Base-by-base conservation (phyloP, 2,888 invertebrate genomes). In the Fabriciana adippe region DNA sequence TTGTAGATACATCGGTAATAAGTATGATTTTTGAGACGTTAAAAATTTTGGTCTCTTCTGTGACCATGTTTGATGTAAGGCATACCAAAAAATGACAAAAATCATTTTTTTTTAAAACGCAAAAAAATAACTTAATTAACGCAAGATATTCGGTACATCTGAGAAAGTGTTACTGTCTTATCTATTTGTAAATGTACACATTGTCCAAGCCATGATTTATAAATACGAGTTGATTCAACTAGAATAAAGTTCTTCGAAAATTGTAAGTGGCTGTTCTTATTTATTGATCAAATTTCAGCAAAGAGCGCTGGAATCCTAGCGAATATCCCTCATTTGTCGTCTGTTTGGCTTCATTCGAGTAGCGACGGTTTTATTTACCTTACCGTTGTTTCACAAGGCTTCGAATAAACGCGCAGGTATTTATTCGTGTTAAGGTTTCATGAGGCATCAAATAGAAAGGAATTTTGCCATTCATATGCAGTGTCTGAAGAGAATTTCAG, bases 211-310 rank as follows among this genome's bases (percentile, higher is more conserved):
- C 26, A 26, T 26, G 26, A 26, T 26, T 26, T 26, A 26, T 26
- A 26, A 26, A 26, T 26, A 26, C 0, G 26, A 26, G 26, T 26
- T 11, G 2, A 55, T 55, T 13, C 35, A 3, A 41, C 13, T 41
- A 6, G 26, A 59, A n/a, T n/a, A 11, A 47, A 47, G 11, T 48
- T 55, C 55, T 2, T 47, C 8, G 48, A 8, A 18, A 0, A 16
- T 48, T 26, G 45, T 59, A 47, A 47, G 47, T 5, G 48, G 47
- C 59, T 26, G 47, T 47, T 59, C 26, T 48, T 59, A 5, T 48
- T 48, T 47, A 59, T 59, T 59, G 48, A 59, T 59, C 8, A 48
- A 59, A 59, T 59, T 59, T 59, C 11, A 26, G n/a, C 57, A 57
- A 48, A 26, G 18, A 59, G 26, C 47, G n/a, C 26, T 47, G 21